Evolutionary conservation across 2,113 vertebrate species (phyloP), one percentile per base, ranked within the genome.

Genomic region (Spheniscus mendiculus): DNA sequence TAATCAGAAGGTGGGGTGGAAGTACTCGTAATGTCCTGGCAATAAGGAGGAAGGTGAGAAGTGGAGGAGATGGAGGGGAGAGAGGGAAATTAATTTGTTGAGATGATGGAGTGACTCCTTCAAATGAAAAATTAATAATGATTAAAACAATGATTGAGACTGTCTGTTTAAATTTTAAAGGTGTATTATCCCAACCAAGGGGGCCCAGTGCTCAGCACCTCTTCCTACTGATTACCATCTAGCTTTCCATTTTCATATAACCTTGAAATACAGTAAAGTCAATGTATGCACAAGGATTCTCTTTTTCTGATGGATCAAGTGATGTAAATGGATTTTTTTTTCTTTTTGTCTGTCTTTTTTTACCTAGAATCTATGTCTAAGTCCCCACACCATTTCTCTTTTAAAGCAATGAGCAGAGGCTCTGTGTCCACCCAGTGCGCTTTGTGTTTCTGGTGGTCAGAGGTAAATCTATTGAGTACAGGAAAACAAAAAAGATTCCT

Each of bases 231-330:
- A 97, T 96, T 97, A 95, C 30, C 74, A 63, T 84, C 81, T 25
- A 89, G 53, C 73, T 91, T 96, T 89, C 83, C 30, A 95, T 97
- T 97, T 97, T 93, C 93, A 93, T 96, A 93, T 94, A 96, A 98
- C 96, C 97, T 97, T 97, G 97, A 96, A 96, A 96, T 93, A 62
- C 36, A 95, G 52, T 85, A 92, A 97, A 89, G 96, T 97, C 96
- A 97, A 96, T 96, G 80, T 93, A 97, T 97, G 95, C 97, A 63
- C 66, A 95, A 56, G 76, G 62, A 85, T 95, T 95, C 66, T 94
- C 34, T 92, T 85, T 85, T 91, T 81, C 61, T 85, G 29, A 40
- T 65, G 40, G 58, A 42, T 84, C 7, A 2, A 74, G 65, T 70
- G 50, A 89, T 89, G 55, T 36, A 95, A 94, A 94, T 65, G 25